A percentile compares a stretch with the other conserved stretches of the same genome.
These are phyloP conservation scores for Drosophila azteca DNA, from an alignment of 1,140 invertebrate genomes.

Conservation along the genomic window DNA sequence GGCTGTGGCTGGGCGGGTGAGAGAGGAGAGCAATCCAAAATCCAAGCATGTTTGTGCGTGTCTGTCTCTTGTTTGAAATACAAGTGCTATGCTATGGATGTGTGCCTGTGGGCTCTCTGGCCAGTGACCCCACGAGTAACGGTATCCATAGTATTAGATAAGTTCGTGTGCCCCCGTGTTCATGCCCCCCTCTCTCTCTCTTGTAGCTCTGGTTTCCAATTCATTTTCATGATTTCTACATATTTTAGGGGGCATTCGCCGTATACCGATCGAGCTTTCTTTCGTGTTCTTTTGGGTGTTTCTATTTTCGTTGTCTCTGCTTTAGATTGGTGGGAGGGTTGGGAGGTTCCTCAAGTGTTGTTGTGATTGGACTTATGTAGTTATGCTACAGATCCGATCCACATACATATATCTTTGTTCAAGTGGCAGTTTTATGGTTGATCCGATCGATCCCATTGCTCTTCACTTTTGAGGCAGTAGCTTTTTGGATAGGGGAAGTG, in stretches of 20 bases:
- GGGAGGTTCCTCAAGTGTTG: slow-evolving; percentile 28
- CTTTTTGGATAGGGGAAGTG: slow-evolving; percentile 12
- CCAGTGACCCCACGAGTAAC: slow-evolving; percentile 73
- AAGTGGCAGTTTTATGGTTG: slow-evolving; percentile 34
- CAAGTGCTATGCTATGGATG: slow-evolving; percentile 48
- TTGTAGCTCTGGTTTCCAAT: slow-evolving; percentile 27
- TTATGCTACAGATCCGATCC: not conserved
- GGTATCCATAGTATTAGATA: slow-evolving; percentile 79
- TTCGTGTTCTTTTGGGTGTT: not conserved
- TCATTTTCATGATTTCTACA: slow-evolving; percentile 20
- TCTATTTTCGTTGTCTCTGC: slow-evolving; percentile 22
- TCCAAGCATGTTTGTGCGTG: slow-evolving; percentile 9
- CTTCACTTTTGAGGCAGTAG: slow-evolving; percentile 4
- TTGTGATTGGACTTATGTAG: slow-evolving; percentile 14
- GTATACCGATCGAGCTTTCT: slow-evolving; percentile 18
- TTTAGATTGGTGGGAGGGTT: too few species aligned
- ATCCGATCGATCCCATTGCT: slow-evolving; percentile 6
- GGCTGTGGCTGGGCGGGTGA: not conserved
- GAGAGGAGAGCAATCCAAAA: not conserved
- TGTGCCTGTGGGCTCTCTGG: slow-evolving; percentile 30
- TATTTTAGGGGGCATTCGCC: slow-evolving; percentile 8
- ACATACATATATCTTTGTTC: slow-evolving; percentile 20
- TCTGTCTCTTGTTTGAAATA: slow-evolving; percentile 34
- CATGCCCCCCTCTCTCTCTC: slow-evolving; percentile 2
- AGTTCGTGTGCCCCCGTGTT: slow-evolving; percentile 46